Conservation (phyloP, 2,797 vertebrate genomes). For the Enteromius paludinosus region DNA sequence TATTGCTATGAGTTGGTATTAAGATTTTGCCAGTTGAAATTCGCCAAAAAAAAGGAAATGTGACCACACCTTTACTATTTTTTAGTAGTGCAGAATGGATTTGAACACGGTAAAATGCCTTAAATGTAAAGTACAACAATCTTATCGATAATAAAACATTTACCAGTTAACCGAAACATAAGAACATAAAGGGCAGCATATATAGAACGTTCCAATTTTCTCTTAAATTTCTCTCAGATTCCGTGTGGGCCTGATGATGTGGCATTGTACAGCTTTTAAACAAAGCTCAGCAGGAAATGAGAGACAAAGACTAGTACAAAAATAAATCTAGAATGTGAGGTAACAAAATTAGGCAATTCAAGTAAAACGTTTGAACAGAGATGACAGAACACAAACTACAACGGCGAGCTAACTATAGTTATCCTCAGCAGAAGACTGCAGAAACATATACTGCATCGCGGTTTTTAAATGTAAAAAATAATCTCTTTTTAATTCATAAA, state of each 20-base stretch:
- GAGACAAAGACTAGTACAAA: conserved; percentile 62
- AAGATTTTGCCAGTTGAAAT: neutral
- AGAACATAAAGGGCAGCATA: neutral
- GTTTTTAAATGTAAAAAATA: conserved; percentile 26
- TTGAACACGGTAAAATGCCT: neutral
- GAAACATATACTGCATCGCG: conserved; percentile 20
- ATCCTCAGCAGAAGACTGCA: conserved; percentile 11
- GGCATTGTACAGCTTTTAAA: conserved; percentile 12
- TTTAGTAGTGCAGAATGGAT: neutral
- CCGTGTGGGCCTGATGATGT: conserved; percentile 51
- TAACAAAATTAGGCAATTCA: conserved; percentile 94
- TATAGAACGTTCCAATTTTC: neutral
- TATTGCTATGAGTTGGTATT: neutral
- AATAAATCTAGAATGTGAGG: conserved; percentile 87
- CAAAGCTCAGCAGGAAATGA: conserved; percentile 42
- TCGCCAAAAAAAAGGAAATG: neutral
- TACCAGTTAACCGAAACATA: neutral
- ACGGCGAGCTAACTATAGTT: neutral
- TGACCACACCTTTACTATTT: neutral
- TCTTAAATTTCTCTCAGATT: conserved; percentile 45
- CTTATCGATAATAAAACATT: neutral
- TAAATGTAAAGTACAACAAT: neutral
- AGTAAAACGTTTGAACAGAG: conserved; percentile 82
- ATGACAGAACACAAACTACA: conserved; percentile 57
- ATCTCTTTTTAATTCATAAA: conserved; percentile 41